Percentiles rank a stretch among this genome's conserved stretches.
These are phyloP conservation scores for Vanessa atalanta DNA, from an alignment of 1,140 invertebrate species.

Conservation along the genomic window DNA sequence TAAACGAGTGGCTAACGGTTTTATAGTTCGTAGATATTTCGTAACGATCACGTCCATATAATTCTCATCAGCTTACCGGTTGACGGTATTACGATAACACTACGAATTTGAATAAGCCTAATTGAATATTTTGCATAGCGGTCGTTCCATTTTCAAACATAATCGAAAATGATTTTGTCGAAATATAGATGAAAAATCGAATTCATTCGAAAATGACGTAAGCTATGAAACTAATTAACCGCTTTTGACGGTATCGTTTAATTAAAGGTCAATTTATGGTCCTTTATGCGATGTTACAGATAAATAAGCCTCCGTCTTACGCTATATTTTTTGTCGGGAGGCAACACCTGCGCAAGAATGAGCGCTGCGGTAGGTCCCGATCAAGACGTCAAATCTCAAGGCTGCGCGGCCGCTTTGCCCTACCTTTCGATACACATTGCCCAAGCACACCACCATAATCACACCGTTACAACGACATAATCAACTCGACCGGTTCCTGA, in stretches of 20 bases:
- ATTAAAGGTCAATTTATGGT: conserved; percentile 64
- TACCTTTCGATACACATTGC: conserved; percentile 70
- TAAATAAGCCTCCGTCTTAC: conserved; percentile 72
- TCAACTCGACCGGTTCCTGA: conserved; percentile 43
- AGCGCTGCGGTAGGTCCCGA: conserved; percentile 77
- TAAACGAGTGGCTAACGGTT: conserved; percentile 2
- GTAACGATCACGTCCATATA: background rate
- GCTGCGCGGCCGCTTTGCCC: conserved; percentile 63
- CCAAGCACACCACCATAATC: conserved; percentile 53
- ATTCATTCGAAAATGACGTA: conserved; percentile 26
- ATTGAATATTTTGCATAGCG: conserved; percentile 9
- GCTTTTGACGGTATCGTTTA: conserved; percentile 44
- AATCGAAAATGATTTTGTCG: background rate
- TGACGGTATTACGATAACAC: background rate
- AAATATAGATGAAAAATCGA: conserved; percentile 23
- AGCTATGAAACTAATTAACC: conserved; percentile 44
- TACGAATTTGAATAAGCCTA: conserved; percentile 12
- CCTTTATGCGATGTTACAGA: conserved; percentile 48
- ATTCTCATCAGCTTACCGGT: background rate
- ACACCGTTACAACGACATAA: conserved; percentile 52
- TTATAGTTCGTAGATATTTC: conserved; percentile 4
- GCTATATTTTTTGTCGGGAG: conserved; percentile 67
- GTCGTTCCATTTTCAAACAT: background rate
- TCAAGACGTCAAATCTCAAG: conserved; percentile 80
- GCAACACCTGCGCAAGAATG: conserved; percentile 73